Conservation (phyloP, 2,888 invertebrate species). For the Chamaedrilus cognettii region DNA sequence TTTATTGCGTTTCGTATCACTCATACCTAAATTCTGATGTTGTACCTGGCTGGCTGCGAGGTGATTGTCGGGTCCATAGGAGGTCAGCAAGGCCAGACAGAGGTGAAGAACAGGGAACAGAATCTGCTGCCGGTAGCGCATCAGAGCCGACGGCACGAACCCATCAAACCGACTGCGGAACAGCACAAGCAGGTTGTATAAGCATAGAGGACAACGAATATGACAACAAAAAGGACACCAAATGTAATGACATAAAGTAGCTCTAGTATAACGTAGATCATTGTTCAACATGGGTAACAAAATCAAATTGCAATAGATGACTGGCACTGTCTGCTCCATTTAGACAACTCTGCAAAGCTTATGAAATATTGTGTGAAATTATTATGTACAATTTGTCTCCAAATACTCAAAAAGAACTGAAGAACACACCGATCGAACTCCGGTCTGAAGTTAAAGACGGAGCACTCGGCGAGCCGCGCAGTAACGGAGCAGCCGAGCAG, state of each 20-base stretch:
- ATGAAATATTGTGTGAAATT: no score
- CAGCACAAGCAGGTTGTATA: no score
- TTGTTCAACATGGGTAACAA: no score
- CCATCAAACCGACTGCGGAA: slow-evolving; percentile 14
- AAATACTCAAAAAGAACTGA: neutral
- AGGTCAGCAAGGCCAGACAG: slow-evolving; percentile 79
- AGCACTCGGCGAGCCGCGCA: slow-evolving; percentile 50
- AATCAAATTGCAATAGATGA: no score
- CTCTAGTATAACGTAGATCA: neutral
- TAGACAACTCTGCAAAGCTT: no score
- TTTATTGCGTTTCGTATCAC: neutral
- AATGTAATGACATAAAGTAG: neutral
- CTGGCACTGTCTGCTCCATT: no score
- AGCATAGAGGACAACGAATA: no score
- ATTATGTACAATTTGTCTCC: neutral
- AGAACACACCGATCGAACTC: slow-evolving; percentile 8
- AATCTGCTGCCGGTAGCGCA: slow-evolving; percentile 67
- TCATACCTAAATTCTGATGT: no score
- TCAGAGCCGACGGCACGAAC: slow-evolving; percentile 33
- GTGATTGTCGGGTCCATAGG: slow-evolving; percentile 81
- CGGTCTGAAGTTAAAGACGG: slow-evolving; percentile 53
- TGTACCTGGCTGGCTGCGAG: slow-evolving; percentile 68
- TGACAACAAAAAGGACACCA: no score
- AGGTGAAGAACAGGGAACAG: slow-evolving; percentile 76
- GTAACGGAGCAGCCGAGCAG: slow-evolving; percentile 54